Conservation (phyloP, 2,888 invertebrate genomes). For the Dimorphilus gyrociliatus region DNA sequence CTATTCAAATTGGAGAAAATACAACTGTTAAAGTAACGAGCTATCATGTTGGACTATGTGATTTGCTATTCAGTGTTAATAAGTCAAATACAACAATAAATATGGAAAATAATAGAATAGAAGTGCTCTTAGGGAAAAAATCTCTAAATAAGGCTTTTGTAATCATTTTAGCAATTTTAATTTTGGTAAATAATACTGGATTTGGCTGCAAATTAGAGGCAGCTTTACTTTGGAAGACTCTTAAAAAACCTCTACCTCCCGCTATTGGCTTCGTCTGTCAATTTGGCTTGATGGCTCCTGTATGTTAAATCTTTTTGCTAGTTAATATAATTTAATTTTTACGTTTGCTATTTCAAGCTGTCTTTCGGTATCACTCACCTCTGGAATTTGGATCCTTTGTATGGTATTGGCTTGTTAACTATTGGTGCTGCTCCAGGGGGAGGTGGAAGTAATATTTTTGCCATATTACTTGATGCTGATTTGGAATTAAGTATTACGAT, state of each 20-base stretch:
- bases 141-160: too few relatives aligned
- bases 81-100: too few relatives aligned
- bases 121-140: too few relatives aligned
- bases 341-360: too few relatives aligned
- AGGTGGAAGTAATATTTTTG: slow-evolving; percentile 7
- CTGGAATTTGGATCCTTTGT: slow-evolving; percentile 9
- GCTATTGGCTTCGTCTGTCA: slow-evolving; percentile 8
- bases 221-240: slow-evolving; percentile 1
- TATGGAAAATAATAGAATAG: too few relatives aligned
- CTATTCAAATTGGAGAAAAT: too few relatives aligned
- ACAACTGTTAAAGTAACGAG: too few relatives aligned
- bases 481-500: slow-evolving; percentile 6
- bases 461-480: slow-evolving; percentile 4
- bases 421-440: slow-evolving; percentile 5
- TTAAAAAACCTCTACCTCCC: slow-evolving; percentile 8
- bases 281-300: slow-evolving; percentile 8
- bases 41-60: too few relatives aligned
- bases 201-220: slow-evolving; percentile 7
- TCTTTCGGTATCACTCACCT: slow-evolving; percentile 4
- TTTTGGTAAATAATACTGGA: slow-evolving; percentile 2
- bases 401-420: slow-evolving; percentile 4
- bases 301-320: slow-evolving; percentile 13
- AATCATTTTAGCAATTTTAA: slow-evolving; percentile 2
- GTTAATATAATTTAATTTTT: background rate
- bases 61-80: too few relatives aligned